Base-by-base conservation (phyloP, 2,797 vertebrate genomes). In the Crenichthys baileyi region DNA sequence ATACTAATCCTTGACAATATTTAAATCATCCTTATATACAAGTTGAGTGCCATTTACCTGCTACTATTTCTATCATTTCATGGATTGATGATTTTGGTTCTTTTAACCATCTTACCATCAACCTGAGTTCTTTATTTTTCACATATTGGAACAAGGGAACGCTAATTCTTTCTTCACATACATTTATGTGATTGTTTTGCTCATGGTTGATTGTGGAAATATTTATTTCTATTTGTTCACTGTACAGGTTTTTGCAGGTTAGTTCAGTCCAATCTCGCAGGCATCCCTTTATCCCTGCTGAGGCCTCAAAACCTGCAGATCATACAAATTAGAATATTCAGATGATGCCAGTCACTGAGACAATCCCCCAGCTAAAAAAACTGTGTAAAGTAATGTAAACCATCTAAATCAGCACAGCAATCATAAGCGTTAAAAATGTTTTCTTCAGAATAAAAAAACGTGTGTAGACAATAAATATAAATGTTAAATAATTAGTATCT, bases 41-140 rank as follows among this genome's bases (percentile, higher is more conserved):
- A 20, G 44, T 5, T 26, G n/a, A 46, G 16, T 72, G 16, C 16
- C 7, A 18, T 53, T 24, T 24, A 56, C 71, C 31, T 73, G 22
- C 1, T 5, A 24, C 7, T 2, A 13, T 24, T 56, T 24, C 29
- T 6, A 31, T 39, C 6, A 3, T 39, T 12, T 0, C 0, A 13
- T 0, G 1, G 1, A 9, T 39, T 3, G 31, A 0, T 20, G 0
- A 2, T 36, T 61, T 29, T 16, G 6, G 15, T 16, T 51, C 2
- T 46, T 46, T 15, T 3, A 46, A 31, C 3, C 5, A 3, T 20
- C 29, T 61, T 3, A 70, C 8, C 0, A n/a, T 53, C 48, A 72
- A 51, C 5, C 8, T 20, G 48, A 29, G 4, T 1, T 12, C 3
- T 39, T 55, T 39, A 24, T 15, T 56, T 7, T 24, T 39, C 29